These are phyloP conservation scores for Podarcis lilfordi DNA, from an alignment of 2,797 vertebrate species.

Conservation along the genomic window DNA sequence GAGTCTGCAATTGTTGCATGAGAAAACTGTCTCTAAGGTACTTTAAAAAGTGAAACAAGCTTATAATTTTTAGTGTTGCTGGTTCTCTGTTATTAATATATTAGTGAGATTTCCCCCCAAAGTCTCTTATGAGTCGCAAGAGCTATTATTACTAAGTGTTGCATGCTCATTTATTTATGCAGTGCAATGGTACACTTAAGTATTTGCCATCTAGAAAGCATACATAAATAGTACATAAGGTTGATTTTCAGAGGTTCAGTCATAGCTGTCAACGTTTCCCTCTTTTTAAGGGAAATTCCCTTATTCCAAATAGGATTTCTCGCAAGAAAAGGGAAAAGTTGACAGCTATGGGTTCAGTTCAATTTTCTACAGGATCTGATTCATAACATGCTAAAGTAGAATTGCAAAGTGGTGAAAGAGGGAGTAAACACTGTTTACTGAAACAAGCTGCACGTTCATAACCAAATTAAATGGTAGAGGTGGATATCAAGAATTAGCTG, in stretches of 20 bases:
- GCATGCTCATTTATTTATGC: constrained; percentile 68
- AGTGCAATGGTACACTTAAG: constrained; percentile 49
- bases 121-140: constrained; percentile 68
- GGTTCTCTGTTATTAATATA: constrained; percentile 73
- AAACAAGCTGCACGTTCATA: constrained; percentile 54
- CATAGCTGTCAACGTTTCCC: no score
- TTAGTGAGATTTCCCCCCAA: constrained; percentile 68
- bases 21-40: constrained; percentile 48
- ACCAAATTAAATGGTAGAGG: constrained; percentile 36
- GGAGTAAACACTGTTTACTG: neutral
- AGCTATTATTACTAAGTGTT: constrained; percentile 69
- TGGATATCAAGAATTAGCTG: constrained; percentile 44
- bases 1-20: constrained; percentile 66
- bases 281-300: no score
- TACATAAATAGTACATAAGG: constrained; percentile 48
- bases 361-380: constrained; percentile 59
- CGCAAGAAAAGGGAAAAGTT: no score
- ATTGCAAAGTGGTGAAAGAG: constrained; percentile 25
- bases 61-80: constrained; percentile 67
- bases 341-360: constrained; percentile 38
- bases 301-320: no score
- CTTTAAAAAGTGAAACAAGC: constrained; percentile 67
- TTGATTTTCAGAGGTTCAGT: constrained; percentile 61
- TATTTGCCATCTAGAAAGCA: constrained; percentile 30
- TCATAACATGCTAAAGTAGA: constrained; percentile 51